Conservation (phyloP, 2,113 vertebrate species). For the Indicator maculatus region DNA sequence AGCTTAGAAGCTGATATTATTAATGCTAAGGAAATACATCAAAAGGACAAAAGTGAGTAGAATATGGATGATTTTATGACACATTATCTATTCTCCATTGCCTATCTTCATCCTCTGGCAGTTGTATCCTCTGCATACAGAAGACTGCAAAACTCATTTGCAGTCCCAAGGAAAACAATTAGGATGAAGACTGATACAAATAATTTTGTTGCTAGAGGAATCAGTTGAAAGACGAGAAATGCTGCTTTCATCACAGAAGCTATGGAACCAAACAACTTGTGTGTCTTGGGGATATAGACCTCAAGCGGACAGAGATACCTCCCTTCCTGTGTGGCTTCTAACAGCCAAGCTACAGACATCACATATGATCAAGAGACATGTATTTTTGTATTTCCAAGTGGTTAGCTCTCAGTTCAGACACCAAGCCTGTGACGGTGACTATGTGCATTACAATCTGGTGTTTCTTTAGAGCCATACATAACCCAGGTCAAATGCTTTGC, state of each 20-base stretch:
- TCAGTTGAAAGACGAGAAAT: not conserved
- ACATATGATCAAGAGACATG: rapidly evolving
- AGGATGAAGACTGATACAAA: not conserved
- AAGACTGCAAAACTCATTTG: not conserved
- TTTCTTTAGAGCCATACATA: not conserved
- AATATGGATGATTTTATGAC: not conserved
- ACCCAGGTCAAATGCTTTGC: not conserved
- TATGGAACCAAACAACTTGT: not conserved
- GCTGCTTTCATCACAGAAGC: not conserved
- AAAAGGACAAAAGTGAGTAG: not conserved
- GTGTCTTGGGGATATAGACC: not conserved
- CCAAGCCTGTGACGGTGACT: not conserved
- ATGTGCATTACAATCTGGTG: not conserved
- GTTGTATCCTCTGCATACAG: not conserved
- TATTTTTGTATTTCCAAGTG: not conserved
- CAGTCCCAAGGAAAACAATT: not conserved
- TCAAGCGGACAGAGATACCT: not conserved
- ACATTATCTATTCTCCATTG: rapidly evolving
- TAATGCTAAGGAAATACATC: not conserved
- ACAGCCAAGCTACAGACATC: not conserved
- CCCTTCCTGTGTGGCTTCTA: not conserved
- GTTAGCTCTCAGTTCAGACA: not conserved
- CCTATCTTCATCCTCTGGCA: not conserved
- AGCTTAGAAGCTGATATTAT: not conserved
- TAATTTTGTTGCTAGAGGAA: not conserved